Base-by-base conservation (phyloP, 2,113 vertebrate genomes). In the Tragulus kanchil region DNA sequence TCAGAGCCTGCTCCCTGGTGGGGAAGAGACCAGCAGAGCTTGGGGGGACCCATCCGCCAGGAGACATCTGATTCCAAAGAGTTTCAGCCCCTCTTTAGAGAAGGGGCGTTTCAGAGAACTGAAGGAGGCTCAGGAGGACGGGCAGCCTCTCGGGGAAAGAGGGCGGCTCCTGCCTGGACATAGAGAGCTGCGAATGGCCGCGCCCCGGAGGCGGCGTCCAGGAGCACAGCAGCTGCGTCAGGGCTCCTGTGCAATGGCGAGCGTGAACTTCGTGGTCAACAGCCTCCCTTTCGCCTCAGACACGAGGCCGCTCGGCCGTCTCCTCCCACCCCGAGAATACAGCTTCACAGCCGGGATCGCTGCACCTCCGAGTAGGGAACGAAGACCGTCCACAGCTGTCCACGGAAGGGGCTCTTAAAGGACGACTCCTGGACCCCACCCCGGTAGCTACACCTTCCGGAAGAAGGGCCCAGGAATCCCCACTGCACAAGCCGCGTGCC, bases 261-360 rank as follows among this genome's bases (percentile, higher is more conserved):
- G 23, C 1, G 65, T 3, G 12, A 59, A 71, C 23, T 12, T 17
- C 13, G 8, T 0, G 8, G 84, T 69, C 45, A 1, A 4, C 19
- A 3, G 45, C 28, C 45, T 86, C 31, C 9, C 42, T 17, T 36
- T 31, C 13, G 6, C 36, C 31, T 23, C 5, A 8, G 85, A 78
- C 42, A n/a, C 2, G 45, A 23, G 9, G 8, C 42, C 2, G 15
- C 9, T n/a, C 42, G 17, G 1, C 23, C 50, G 5, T 2, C 15
- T 50, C 21, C 45, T 59, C 42, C 17, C 14, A 62, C 31, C 54
- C 67, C n/a, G 15, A 91, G 77, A 48, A 65, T 56, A 10, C 73
- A 9, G 15, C 36, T 17, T 0, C 12, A 1, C 0, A 19, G 10
- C 28, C 9, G 1, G 36, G 42, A 59, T 50, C 2, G 8, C 31